These are phyloP conservation scores for Orientallactaga bullata DNA, from an alignment of 2,113 vertebrate genomes.

Conservation along the genomic window DNA sequence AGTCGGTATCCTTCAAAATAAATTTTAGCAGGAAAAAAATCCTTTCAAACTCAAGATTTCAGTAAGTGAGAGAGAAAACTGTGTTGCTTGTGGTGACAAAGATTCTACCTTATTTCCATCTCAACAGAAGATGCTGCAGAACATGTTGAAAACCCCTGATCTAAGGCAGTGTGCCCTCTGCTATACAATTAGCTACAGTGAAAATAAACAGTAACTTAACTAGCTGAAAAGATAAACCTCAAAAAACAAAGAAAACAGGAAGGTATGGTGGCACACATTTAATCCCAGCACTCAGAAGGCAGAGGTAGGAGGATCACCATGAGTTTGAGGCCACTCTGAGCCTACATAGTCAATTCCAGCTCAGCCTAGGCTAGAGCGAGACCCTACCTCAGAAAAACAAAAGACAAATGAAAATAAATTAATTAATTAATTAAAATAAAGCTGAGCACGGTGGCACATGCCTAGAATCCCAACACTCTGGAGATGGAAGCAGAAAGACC, in stretches of 20 bases:
- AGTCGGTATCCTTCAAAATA: conserved; percentile 29
- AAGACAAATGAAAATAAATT: no score
- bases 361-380: no score
- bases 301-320: no score
- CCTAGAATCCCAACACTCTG: background rate
- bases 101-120: background rate
- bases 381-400: no score
- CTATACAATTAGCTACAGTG: background rate
- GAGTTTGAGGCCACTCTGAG: no score
- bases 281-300: no score
- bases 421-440: background rate
- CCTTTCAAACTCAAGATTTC: background rate
- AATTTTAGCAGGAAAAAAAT: background rate
- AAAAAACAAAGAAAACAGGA: background rate
- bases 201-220: background rate
- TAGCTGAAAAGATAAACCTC: background rate
- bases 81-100: fast-evolving
- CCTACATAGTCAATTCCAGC: no score
- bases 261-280: no score
- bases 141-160: background rate
- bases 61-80: background rate
- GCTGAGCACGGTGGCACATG: background rate
- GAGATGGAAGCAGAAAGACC: background rate
- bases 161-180: background rate
- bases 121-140: background rate